phyloP scores from a whole-genome alignment of 2,113 vertebrate genomes.

The Natator depressus region DNA sequence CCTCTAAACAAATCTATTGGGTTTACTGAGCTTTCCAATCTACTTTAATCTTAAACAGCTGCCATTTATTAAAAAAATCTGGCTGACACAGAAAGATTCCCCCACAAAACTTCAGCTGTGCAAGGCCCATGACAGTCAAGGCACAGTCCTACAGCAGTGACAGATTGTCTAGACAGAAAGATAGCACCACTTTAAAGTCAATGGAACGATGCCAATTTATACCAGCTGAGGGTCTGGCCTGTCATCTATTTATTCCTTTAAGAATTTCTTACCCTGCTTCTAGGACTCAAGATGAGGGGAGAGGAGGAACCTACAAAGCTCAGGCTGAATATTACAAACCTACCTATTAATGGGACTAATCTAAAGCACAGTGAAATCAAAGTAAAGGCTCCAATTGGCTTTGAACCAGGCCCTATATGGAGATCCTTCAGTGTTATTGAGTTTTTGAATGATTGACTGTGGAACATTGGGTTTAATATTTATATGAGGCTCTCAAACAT shows the following conservation, averaged over 20 bases:
- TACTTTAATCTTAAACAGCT: background rate
- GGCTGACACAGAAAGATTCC: background rate
- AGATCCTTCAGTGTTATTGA: conserved; percentile 41
- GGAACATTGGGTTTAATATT: conserved; percentile 29
- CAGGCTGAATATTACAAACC: background rate
- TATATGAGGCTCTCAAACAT: conserved; percentile 1
- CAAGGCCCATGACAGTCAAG: background rate
- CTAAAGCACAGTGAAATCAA: background rate
- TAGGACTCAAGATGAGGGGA: background rate
- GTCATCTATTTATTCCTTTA: conserved; percentile 26
- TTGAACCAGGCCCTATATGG: conserved; percentile 26
- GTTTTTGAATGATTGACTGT: conserved; percentile 13
- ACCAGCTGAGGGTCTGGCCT: conserved; percentile 26
- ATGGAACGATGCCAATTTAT: conserved; percentile 48
- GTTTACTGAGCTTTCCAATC: background rate
- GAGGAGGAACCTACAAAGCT: background rate
- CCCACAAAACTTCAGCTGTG: background rate
- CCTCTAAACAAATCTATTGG: background rate
- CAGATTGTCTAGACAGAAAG: conserved; percentile 31
- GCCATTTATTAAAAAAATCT: background rate
- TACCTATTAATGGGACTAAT: conserved; percentile 19
- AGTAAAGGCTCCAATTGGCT: conserved; percentile 40
- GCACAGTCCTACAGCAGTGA: background rate
- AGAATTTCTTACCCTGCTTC: background rate
- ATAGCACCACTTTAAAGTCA: background rate